Percentiles rank a stretch among this genome's conserved stretches.
These are phyloP conservation scores for Asobara japonica DNA, from an alignment of 1,140 invertebrate species.

Conservation along the genomic window DNA sequence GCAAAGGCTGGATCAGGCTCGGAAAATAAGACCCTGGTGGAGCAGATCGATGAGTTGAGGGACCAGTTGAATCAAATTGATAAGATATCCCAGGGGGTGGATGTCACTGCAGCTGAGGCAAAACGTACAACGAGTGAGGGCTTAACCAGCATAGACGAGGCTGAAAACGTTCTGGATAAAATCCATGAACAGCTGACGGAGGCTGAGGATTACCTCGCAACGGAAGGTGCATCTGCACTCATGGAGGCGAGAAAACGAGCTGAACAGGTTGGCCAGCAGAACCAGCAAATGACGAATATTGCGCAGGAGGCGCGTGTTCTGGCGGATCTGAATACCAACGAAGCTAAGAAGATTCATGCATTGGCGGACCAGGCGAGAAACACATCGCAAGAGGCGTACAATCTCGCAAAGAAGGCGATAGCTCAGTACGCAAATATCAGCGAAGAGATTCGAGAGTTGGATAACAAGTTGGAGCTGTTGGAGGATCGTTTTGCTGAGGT, in stretches of 20 bases:
- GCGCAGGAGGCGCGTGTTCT: slow-evolving; percentile 84
- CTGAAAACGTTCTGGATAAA: slow-evolving; percentile 78
- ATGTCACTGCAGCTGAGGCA: slow-evolving; percentile 71
- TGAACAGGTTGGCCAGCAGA: slow-evolving; percentile 88
- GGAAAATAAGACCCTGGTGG: slow-evolving; percentile 73
- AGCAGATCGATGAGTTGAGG: slow-evolving; percentile 75
- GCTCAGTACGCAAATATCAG: slow-evolving; percentile 82
- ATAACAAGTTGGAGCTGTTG: slow-evolving; percentile 72
- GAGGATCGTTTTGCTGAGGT: slow-evolving; percentile 66
- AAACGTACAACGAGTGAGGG: slow-evolving; percentile 72
- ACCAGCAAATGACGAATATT: slow-evolving; percentile 89
- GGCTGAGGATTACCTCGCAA: slow-evolving; percentile 79
- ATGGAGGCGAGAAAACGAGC: slow-evolving; percentile 83
- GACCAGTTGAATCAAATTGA: slow-evolving; percentile 75
- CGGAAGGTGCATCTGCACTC: slow-evolving; percentile 82
- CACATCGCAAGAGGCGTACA: slow-evolving; percentile 82
- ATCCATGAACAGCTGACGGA: slow-evolving; percentile 77
- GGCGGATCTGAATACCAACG: slow-evolving; percentile 79
- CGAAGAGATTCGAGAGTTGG: slow-evolving; percentile 73
- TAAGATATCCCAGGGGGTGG: slow-evolving; percentile 72
- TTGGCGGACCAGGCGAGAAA: slow-evolving; percentile 84
- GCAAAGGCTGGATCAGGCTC: slow-evolving; percentile 75
- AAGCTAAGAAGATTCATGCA: slow-evolving; percentile 80
- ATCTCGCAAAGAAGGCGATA: slow-evolving; percentile 82
- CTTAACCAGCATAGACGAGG: slow-evolving; percentile 75